phyloP scores from a whole-genome alignment of 2,797 vertebrate genomes.

The Zalophus californianus region DNA sequence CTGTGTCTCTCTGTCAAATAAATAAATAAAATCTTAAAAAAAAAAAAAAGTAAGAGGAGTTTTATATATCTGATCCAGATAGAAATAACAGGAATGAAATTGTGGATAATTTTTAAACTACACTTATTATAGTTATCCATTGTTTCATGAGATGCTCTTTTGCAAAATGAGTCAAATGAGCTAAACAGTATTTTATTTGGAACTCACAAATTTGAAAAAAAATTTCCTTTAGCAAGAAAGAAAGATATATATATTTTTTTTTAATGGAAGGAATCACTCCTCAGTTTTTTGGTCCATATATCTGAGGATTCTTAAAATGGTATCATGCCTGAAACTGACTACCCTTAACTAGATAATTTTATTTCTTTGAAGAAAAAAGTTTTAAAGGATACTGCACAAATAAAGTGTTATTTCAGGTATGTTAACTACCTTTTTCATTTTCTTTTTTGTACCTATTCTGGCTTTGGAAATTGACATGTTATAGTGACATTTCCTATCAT shows the following conservation, averaged over 20 bases:
- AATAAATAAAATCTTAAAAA: too few relatives aligned
- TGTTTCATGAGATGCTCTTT: constrained; percentile 7
- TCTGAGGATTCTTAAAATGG: background rate
- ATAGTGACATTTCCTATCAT: constrained; percentile 18
- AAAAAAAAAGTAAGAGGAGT: background rate
- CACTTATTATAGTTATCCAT: background rate
- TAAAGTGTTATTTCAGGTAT: constrained; percentile 2
- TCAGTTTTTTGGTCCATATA: background rate
- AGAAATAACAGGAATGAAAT: background rate
- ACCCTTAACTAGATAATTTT: constrained; percentile 1
- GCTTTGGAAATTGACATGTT: constrained; percentile 57
- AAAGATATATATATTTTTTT: background rate
- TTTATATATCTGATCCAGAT: background rate
- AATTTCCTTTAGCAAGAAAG: background rate
- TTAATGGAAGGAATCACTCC: background rate
- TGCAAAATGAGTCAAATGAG: constrained; percentile 31
- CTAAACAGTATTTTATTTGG: constrained; percentile 45
- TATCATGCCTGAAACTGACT: background rate
- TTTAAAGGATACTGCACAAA: constrained; percentile 32
- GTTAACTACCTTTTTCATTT: constrained; percentile 8
- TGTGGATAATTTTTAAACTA: constrained; percentile 7
- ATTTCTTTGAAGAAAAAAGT: constrained; percentile 48
- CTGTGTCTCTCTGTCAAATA: too few relatives aligned
- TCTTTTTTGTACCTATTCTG: constrained; percentile 1
- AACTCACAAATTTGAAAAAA: constrained; percentile 26